These are phyloP conservation scores for Carollia perspicillata DNA, from an alignment of 2,113 vertebrate genomes.

Conservation along the genomic window DNA sequence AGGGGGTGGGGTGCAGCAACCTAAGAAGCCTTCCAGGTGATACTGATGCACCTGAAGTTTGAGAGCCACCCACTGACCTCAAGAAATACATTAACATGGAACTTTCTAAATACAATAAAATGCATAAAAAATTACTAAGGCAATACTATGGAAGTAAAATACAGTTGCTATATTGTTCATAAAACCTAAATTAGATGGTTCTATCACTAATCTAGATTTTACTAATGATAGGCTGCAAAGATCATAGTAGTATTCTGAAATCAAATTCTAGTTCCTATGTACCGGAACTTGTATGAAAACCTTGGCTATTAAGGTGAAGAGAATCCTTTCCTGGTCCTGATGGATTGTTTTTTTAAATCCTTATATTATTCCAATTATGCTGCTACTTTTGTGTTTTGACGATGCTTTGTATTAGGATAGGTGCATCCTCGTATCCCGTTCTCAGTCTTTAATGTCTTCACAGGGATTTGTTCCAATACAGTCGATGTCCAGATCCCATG, in stretches of 20 bases:
- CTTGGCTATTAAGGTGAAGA: background rate
- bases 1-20: background rate
- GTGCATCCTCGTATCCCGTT: background rate
- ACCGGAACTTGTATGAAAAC: background rate
- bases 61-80: background rate
- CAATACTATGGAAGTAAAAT: slow-evolving; percentile 11
- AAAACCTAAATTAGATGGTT: background rate
- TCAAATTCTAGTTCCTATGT: background rate
- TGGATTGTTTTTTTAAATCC: background rate
- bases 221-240: background rate
- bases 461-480: background rate
- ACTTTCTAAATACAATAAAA: background rate
- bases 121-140: background rate
- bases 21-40: background rate
- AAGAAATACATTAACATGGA: background rate
- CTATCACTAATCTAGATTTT: background rate
- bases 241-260: background rate
- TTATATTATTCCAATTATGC: background rate
- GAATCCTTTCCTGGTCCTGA: background rate
- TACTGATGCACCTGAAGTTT: background rate
- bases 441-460: background rate
- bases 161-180: background rate
- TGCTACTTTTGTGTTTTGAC: background rate
- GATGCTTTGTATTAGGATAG: background rate
- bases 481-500: background rate